These are phyloP conservation scores for Bombus polaris DNA, from an alignment of 1,140 invertebrate species.

Conservation along the genomic window DNA sequence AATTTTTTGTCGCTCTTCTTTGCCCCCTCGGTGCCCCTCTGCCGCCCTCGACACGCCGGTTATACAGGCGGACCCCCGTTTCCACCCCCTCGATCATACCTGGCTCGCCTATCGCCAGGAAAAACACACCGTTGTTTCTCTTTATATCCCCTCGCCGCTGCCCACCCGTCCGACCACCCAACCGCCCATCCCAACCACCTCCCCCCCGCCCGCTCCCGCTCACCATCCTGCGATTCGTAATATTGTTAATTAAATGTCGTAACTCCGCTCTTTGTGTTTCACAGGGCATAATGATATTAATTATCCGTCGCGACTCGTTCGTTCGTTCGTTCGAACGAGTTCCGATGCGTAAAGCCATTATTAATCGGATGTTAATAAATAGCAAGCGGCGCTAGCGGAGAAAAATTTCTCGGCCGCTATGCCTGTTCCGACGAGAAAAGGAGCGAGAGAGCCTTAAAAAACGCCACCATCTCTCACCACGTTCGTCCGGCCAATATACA, in stretches of 20 bases:
- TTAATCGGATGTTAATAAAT: slow-evolving; percentile 53
- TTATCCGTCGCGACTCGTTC: slow-evolving; percentile 48
- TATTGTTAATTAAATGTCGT: slow-evolving; percentile 59
- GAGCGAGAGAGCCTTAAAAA: background rate
- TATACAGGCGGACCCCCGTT: slow-evolving; percentile 17
- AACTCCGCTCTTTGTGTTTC: slow-evolving; percentile 54
- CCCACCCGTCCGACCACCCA: background rate
- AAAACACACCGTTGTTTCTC: slow-evolving; percentile 58
- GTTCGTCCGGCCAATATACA: background rate
- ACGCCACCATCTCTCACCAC: background rate
- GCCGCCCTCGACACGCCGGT: slow-evolving; percentile 44
- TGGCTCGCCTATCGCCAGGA: slow-evolving; percentile 48
- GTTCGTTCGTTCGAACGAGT: slow-evolving; percentile 30
- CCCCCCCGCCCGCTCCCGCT: background rate
- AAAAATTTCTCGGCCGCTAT: background rate
- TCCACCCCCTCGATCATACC: slow-evolving; percentile 47
- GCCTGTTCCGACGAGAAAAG: background rate
- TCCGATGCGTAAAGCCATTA: slow-evolving; percentile 44
- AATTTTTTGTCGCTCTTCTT: slow-evolving; percentile 72
- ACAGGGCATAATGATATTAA: slow-evolving; percentile 54
- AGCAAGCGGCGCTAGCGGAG: slow-evolving; percentile 6
- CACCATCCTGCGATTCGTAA: slow-evolving; percentile 37
- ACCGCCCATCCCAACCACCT: slow-evolving; percentile 1
- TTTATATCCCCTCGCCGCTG: slow-evolving; percentile 38
- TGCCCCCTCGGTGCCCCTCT: slow-evolving; percentile 44